Base-by-base conservation (phyloP, 2,797 vertebrate species). In the Bryconaethiops microstoma region DNA sequence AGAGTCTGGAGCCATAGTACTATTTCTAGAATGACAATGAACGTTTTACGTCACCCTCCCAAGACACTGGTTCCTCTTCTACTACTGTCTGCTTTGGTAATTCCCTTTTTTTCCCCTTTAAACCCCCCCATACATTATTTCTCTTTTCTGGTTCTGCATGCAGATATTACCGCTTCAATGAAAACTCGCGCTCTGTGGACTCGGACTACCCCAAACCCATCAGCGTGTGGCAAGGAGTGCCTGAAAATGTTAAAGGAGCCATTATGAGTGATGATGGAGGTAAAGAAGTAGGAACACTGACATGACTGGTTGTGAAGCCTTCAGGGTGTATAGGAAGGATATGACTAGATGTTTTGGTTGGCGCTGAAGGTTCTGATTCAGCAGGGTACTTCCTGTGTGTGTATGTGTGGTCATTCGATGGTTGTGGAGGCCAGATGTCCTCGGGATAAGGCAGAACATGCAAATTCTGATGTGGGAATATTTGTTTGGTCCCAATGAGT, bases 151-250 rank as follows among this genome's bases (percentile, higher is more conserved):
- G 21, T 71, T 0, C 69, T 16, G 64, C 25, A 39, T 16, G 25
- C 86, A 98, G 97, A 79, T 98, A 98, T 79, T 98, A 95, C 87
- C 95, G 96, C 13, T 98, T 96, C 90, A 96, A 96, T 0, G 96
- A 97, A 82, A 89, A 96, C 72, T 93, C 91, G 19, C 92, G 89
- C 74, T 85, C 90, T 0, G 96, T 97, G 81, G 95, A 97, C 83
- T 83, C 74, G 0, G 96, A 95, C 9, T 97, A 97, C 76, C 96
- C 97, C 14, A 97, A 97, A 84, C 91, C 94, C 42, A 96, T 97
- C 90, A 95, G 88, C 87, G 94, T 92, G 85, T 98, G 97, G 96
- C 95, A 92, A 78, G 96, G 96, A 2, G 94, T 96, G 2, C 96
- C 97, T 0, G 95, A 96, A 2, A 95, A 96, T 78, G 88, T 96